phyloP scores from a whole-genome alignment of 2,888 invertebrate species.

The Dexiosoma caninum region DNA sequence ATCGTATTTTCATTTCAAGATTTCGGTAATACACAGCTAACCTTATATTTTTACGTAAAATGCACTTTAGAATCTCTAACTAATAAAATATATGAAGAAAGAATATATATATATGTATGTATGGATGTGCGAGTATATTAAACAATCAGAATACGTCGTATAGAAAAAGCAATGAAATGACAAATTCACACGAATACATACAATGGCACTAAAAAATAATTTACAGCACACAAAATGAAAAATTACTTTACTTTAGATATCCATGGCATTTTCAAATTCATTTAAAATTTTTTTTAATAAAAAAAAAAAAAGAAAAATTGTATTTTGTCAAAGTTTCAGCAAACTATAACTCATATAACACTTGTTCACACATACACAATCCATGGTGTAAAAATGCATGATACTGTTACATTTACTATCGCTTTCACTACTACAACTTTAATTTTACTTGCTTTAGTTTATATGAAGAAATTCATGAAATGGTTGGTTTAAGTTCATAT shows the following conservation, averaged over 20 bases:
- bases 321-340: background rate
- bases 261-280: constrained; percentile 60
- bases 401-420: too few species aligned
- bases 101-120: background rate
- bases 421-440: too few species aligned
- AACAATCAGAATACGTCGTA: constrained; percentile 16
- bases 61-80: constrained; percentile 20
- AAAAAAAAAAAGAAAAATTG: too few species aligned
- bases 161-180: constrained; percentile 19
- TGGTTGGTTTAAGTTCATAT: constrained; percentile 49
- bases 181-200: constrained; percentile 5
- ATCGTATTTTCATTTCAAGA: too few species aligned
- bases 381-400: too few species aligned
- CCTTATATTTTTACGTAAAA: background rate
- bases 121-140: too few species aligned
- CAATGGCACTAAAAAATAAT: background rate
- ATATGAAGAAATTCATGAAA: constrained; percentile 31
- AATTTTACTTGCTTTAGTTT: too few species aligned
- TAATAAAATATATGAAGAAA: constrained; percentile 34
- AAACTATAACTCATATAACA: constrained; percentile 34
- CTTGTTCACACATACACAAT: background rate
- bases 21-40: too few species aligned
- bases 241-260: constrained; percentile 48
- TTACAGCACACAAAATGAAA: constrained; percentile 35
- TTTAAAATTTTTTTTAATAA: constrained; percentile 36